These are phyloP conservation scores for Caenorhabditis briggsae DNA, from an alignment of 1,140 invertebrate genomes.

Conservation along the genomic window DNA sequence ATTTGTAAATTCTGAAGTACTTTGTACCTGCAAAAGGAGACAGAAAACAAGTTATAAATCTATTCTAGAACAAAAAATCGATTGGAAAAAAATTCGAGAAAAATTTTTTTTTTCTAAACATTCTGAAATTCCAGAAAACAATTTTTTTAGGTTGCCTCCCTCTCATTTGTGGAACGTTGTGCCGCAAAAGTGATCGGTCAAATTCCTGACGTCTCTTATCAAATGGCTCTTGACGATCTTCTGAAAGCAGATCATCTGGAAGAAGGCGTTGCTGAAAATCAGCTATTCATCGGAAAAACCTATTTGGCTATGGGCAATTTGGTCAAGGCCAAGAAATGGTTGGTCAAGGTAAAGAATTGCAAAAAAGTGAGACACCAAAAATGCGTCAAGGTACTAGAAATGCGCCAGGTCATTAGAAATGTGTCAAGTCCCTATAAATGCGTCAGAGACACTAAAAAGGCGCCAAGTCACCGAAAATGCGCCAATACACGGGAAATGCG, in stretches of 20 bases:
- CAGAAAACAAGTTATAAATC: slow-evolving; percentile 9
- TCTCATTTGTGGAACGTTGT: slow-evolving; percentile 27
- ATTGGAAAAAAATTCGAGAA: too few species aligned
- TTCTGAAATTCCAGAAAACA: too few species aligned
- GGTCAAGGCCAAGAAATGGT: slow-evolving; percentile 18
- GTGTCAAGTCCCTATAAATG: too few species aligned
- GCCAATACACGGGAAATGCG: too few species aligned
- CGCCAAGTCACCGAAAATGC: too few species aligned
- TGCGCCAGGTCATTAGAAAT: too few species aligned
- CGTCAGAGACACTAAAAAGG: too few species aligned
- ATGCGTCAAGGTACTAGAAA: too few species aligned
- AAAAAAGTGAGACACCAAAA: too few species aligned
- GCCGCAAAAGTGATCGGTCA: slow-evolving; percentile 26
- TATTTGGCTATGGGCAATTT: slow-evolving; percentile 18
- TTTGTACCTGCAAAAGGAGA: not conserved
- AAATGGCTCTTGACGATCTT: slow-evolving; percentile 5
- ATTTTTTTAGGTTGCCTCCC: not conserved
- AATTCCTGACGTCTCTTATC: slow-evolving; percentile 9
- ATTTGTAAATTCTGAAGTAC: not conserved
- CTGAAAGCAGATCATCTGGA: not conserved
- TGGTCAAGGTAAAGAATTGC: not conserved
- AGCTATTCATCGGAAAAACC: slow-evolving; percentile 35
- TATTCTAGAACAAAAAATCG: too few species aligned
- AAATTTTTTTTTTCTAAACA: too few species aligned
- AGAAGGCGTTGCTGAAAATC: slow-evolving; percentile 2